phyloP scores from a whole-genome alignment of 2,797 vertebrate genomes.

The Novumbra hubbsi region DNA sequence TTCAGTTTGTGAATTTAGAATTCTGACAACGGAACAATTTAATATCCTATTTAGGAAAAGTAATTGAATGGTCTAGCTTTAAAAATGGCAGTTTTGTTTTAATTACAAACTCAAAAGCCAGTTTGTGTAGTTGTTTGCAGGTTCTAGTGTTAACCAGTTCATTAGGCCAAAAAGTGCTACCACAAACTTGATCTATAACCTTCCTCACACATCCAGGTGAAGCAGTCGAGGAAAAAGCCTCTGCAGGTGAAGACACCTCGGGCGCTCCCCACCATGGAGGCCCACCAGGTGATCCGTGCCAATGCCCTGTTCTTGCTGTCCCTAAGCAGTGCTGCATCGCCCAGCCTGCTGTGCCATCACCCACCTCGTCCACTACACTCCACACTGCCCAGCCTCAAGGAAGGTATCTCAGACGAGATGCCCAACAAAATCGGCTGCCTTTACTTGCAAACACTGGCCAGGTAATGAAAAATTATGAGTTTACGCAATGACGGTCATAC shows the following conservation, averaged over 20 bases:
- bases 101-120: too few relatives aligned
- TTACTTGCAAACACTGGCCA: constrained; percentile 94
- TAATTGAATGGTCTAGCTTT: too few relatives aligned
- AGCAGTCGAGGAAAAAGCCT: constrained; percentile 94
- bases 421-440: constrained; percentile 97
- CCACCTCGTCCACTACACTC: constrained; percentile 89
- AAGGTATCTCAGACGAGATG: constrained; percentile 93
- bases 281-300: constrained; percentile 97
- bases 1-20: too few relatives aligned
- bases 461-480: constrained; percentile 70
- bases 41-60: too few relatives aligned
- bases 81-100: too few relatives aligned
- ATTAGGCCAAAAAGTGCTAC: background rate
- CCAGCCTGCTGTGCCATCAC: constrained; percentile 93
- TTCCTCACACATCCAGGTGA: constrained; percentile 76
- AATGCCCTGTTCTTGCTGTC: constrained; percentile 96
- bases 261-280: constrained; percentile 96
- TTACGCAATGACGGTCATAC: background rate
- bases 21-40: too few relatives aligned
- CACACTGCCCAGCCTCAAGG: constrained; percentile 94
- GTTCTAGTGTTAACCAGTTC: too few relatives aligned
- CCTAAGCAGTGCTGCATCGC: constrained; percentile 94
- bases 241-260: constrained; percentile 96
- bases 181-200: background rate
- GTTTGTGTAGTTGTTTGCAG: too few relatives aligned